phyloP scores from a whole-genome alignment of 2,797 vertebrate genomes.

The Poeciliopsis paucimaculata region DNA sequence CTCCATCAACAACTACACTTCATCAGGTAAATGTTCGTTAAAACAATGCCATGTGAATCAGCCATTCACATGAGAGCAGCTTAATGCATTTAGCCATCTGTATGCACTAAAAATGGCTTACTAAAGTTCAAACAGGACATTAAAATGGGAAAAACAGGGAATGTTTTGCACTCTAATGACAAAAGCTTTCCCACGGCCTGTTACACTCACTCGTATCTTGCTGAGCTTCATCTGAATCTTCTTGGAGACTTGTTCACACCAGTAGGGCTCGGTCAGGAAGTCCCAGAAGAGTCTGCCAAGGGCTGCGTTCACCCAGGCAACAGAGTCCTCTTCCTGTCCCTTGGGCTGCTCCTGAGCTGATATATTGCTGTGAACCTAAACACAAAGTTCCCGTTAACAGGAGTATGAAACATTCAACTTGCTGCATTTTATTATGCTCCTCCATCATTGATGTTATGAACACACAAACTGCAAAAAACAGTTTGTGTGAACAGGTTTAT shows the following conservation, averaged over 20 bases:
- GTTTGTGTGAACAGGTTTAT: neutral
- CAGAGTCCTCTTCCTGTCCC: conserved; percentile 83
- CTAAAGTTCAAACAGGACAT: neutral
- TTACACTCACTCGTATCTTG: conserved; percentile 91
- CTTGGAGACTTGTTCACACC: conserved; percentile 93
- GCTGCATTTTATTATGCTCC: neutral
- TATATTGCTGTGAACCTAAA: conserved; percentile 80
- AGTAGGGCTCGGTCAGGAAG: conserved; percentile 94
- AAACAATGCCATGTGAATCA: neutral
- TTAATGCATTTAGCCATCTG: neutral
- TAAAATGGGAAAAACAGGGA: neutral
- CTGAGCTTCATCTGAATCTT: conserved; percentile 99
- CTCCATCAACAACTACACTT: neutral
- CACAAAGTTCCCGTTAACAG: conserved; percentile 4
- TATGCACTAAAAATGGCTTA: neutral
- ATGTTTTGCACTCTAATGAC: neutral
- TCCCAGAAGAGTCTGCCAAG: conserved; percentile 94
- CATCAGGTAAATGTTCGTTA: neutral
- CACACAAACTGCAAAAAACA: neutral
- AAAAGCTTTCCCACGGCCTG: neutral
- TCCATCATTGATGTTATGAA: neutral
- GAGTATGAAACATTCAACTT: neutral
- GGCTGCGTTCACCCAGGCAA: conserved; percentile 93
- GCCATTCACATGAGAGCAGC: neutral
- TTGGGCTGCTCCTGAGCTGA: conserved; percentile 29